Evolutionary conservation across 2,797 vertebrate genomes (phyloP).

Genomic region (Tarsius wallacei): DNA sequence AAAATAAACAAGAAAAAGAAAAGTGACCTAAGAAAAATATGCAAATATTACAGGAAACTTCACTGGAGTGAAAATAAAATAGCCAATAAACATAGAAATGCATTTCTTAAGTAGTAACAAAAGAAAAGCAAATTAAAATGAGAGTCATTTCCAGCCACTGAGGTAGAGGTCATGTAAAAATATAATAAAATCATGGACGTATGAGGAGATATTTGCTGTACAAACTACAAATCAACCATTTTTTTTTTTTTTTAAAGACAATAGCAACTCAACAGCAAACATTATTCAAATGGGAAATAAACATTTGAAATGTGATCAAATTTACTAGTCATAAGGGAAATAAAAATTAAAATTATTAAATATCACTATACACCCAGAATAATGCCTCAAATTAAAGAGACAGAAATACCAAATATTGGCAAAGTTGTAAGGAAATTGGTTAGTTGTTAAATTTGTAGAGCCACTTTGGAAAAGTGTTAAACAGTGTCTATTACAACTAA

Average conservation of each 20-base stretch:
- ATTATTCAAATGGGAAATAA: neutral
- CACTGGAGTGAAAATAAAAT: neutral
- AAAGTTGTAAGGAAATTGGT: neutral
- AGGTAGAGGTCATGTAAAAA: neutral
- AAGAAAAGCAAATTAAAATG: slow-evolving; percentile 28
- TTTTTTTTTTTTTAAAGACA: neutral
- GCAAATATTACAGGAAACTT: neutral
- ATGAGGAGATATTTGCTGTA: neutral
- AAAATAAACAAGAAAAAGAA: slow-evolving; percentile 45
- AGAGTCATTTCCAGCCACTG: neutral
- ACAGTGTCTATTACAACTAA: neutral
- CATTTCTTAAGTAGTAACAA: neutral
- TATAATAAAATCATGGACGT: neutral
- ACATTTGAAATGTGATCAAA: neutral
- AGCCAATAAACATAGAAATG: neutral
- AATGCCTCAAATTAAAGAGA: neutral
- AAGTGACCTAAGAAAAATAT: neutral
- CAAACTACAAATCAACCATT: neutral
- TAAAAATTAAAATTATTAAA: neutral
- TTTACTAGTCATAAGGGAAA: slow-evolving; percentile 13
- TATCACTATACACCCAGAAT: neutral
- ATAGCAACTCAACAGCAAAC: neutral
- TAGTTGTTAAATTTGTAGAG: neutral
- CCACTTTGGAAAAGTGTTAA: neutral
- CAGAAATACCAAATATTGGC: neutral